These are phyloP conservation scores for Myotis lucifugus DNA, from an alignment of 2,113 vertebrate species.

Conservation along the genomic window DNA sequence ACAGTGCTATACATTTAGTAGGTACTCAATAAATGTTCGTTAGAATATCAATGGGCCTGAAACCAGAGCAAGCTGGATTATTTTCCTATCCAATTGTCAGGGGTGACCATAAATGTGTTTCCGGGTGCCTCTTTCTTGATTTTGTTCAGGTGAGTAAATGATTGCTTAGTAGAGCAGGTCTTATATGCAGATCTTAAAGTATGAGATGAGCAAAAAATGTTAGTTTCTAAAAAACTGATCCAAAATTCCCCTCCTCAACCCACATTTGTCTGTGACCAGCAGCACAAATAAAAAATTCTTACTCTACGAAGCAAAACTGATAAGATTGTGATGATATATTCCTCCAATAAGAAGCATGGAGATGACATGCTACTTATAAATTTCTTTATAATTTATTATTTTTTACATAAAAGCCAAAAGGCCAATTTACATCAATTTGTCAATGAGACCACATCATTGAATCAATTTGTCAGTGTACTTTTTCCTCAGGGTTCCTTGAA, in stretches of 20 bases:
- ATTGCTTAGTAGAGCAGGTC: not conserved
- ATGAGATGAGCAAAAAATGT: not conserved
- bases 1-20: not conserved
- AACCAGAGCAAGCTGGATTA: not conserved
- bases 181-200: not conserved
- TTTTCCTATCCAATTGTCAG: not conserved
- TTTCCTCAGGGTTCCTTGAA: not conserved
- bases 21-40: not conserved
- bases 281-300: slow-evolving; percentile 42
- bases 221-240: not conserved
- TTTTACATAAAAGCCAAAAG: slow-evolving; percentile 28
- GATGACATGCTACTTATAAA: not conserved
- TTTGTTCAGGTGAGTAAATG: not conserved
- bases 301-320: not conserved
- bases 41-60: not conserved
- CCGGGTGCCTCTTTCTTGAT: not conserved
- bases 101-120: not conserved
- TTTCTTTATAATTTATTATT: slow-evolving; percentile 22
- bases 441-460: not conserved
- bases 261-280: slow-evolving; percentile 3
- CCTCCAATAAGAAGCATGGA: not conserved
- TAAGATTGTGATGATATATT: not conserved
- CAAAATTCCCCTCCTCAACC: not conserved
- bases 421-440: not conserved
- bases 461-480: not conserved